Evolutionary conservation across 2,113 vertebrate genomes (phyloP), one percentile per base, ranked within the genome.

Genomic region (Orycteropus afer): DNA sequence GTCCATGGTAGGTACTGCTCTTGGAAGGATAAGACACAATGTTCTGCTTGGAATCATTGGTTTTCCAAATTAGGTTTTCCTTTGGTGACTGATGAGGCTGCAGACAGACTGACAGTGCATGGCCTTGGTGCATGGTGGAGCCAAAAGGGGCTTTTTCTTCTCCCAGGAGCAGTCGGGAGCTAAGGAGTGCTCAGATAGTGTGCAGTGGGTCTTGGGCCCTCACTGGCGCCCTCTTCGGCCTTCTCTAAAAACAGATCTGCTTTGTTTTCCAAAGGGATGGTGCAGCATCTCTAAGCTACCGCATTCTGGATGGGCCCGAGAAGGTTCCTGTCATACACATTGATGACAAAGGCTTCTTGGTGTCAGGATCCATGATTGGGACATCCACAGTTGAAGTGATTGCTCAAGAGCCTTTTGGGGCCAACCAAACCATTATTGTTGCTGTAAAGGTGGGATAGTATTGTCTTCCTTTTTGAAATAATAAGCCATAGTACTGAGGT

Each of bases 331-430:
- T 99, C 0, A 98, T 99, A 53, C 98, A 98, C 57, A 96, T 99
- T 0, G 99, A 99, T 49, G 98, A 99, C 80, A 99, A 98, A 86
- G 99, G 99, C 81, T 96, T 99, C 57, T 98, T 99, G 51, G 98
- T 87, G 2, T 99, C 99, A 0, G 98, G 99, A 2, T 98, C 99
- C 5, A 96, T 98, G 42, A 98, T 99, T 0, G 99, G 99, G 65
- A 97, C 96, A 0, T 99, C 99, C 34, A 99, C 98, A 0, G 95
- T 99, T 7, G 98, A 99, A 97, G 98, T 99, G 88, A 99, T 98
- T 80, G 99, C 99, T 0, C 99, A 99, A 29, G 99, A 99, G 95
- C 94, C 98, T 34, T 99, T 99, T 57, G 98, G 98, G 73, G 97
- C 98, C 95, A 99, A 99, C 95, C 98, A 99, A 71, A 98, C 98